Evolutionary conservation across 1,140 invertebrate genomes (phyloP), one percentile per base, ranked within the genome.

Genomic region (Radopholus similis): DNA sequence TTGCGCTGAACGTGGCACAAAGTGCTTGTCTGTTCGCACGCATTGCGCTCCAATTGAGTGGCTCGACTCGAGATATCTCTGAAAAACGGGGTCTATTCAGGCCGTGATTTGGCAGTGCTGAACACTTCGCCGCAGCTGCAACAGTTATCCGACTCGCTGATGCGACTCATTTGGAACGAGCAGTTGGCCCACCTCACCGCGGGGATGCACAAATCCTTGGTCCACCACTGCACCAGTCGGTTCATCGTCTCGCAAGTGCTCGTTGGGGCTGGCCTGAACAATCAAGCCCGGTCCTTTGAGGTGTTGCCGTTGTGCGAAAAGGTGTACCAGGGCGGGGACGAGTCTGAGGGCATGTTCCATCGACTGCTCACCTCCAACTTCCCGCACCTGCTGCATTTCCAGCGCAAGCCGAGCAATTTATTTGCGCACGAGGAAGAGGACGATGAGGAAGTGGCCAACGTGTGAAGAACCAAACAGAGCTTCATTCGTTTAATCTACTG

Each of bases 11-110:
- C 32, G 34, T 75, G 34, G 18, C 73, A 8, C 75, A 74, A 37
- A 75, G 57, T 62, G 76, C 49, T 26, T 75, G 73, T 59, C 35
- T 76, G 35, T 75, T 75, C 38, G 44, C 73, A 6, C 55, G 73
- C 11, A 57, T 67, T 26, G 75, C 73, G 1, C 21, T 59, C 37
- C 34, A 74, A 15, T 40, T 75, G 30, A 77, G 71, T 58, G 32
- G 21, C 35, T 65, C 5, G 28, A 56, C 18, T 68, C 49, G 11
- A 18, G 13, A 30, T 37, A 51, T 37, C 54, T 68, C 15, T 28
- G 23, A 28, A 49, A 21, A 0, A 8, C 28, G 26, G 13, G n/a
- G n/a, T n/a, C n/a, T 21, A 30, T 60, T 26, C 49, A 62, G 58
- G 59, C 35, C 40, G 57, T 15, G 47, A 73, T 58, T 71, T 65